phyloP scores from a whole-genome alignment of 2,888 invertebrate genomes.

The Camponotus fellah region DNA sequence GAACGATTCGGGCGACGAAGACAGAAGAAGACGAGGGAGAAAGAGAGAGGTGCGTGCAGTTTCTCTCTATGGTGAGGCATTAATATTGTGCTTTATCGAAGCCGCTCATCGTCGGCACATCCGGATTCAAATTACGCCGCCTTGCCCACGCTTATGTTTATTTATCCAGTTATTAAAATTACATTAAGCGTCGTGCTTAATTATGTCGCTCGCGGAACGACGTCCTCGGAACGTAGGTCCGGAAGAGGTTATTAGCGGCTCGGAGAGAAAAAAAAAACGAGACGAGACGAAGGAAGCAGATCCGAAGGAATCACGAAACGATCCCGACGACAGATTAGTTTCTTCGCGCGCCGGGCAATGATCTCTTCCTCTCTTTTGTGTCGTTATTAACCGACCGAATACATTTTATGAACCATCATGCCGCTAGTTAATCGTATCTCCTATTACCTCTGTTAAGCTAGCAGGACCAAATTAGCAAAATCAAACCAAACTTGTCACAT shows the following conservation, averaged over 20 bases:
- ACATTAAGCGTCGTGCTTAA: conserved; percentile 83
- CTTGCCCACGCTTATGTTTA: conserved; percentile 85
- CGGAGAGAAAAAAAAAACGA: conserved; percentile 23
- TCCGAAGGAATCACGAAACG: conserved; percentile 63
- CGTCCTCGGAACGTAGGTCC: conserved; percentile 63
- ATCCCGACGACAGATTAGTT: conserved; percentile 65
- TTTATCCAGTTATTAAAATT: conserved; percentile 86
- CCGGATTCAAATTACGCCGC: conserved; percentile 85
- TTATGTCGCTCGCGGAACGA: conserved; percentile 73
- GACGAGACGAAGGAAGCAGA: conserved; percentile 12
- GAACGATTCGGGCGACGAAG: conserved; percentile 36
- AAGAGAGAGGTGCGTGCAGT: conserved; percentile 58
- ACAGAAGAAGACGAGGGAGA: conserved; percentile 11
- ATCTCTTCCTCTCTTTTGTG: conserved; percentile 44
- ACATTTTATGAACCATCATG: not conserved
- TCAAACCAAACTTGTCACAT: no score
- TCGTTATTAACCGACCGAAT: conserved; percentile 15
- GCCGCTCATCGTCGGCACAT: conserved; percentile 84
- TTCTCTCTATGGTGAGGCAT: conserved; percentile 74
- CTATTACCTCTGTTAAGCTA: not conserved
- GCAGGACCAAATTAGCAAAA: no score
- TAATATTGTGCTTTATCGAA: conserved; percentile 84
- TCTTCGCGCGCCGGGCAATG: conserved; percentile 53
- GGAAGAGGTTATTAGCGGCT: conserved; percentile 62
- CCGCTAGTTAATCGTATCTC: not conserved